Percentiles rank a stretch among this genome's conserved stretches.
These are phyloP conservation scores for Lomographa bimaculata DNA, from an alignment of 2,888 invertebrate genomes.

Conservation along the genomic window DNA sequence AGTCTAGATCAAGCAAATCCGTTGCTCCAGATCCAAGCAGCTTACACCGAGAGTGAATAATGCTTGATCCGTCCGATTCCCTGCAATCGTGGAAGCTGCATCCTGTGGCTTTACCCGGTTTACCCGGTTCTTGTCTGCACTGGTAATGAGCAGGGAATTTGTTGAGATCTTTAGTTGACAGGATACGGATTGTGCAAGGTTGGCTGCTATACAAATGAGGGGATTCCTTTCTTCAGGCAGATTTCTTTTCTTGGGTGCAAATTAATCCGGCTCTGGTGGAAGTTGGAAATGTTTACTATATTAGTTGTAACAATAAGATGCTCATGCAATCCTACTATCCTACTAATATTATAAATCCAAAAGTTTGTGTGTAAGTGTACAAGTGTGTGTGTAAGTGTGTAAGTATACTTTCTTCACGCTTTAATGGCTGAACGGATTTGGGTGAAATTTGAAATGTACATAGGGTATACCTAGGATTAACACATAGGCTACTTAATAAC, in stretches of 20 bases:
- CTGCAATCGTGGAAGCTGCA: constrained; percentile 40
- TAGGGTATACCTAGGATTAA: no score
- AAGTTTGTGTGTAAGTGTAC: no score
- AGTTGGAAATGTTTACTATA: no score
- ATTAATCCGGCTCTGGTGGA: not conserved
- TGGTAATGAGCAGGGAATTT: constrained; percentile 40
- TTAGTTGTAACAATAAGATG: no score
- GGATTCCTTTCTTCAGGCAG: constrained; percentile 6
- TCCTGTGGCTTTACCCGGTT: constrained; percentile 42
- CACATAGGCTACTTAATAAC: no score
- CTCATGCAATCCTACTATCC: no score
- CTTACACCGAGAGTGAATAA: constrained; percentile 41
- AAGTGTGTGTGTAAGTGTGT: no score
- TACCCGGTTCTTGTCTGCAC: constrained; percentile 36
- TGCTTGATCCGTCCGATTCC: constrained; percentile 45
- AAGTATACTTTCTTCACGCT: no score
- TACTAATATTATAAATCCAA: no score
- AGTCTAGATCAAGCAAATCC: constrained; percentile 32
- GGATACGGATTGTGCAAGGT: constrained; percentile 15
- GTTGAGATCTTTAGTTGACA: constrained; percentile 26
- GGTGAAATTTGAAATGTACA: no score
- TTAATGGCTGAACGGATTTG: no score
- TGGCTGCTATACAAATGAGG: constrained; percentile 12
- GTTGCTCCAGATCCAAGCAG: constrained; percentile 37
- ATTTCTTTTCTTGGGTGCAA: not conserved